Evolutionary conservation across 2,797 vertebrate species (phyloP).

Genomic region (Gila robusta): DNA sequence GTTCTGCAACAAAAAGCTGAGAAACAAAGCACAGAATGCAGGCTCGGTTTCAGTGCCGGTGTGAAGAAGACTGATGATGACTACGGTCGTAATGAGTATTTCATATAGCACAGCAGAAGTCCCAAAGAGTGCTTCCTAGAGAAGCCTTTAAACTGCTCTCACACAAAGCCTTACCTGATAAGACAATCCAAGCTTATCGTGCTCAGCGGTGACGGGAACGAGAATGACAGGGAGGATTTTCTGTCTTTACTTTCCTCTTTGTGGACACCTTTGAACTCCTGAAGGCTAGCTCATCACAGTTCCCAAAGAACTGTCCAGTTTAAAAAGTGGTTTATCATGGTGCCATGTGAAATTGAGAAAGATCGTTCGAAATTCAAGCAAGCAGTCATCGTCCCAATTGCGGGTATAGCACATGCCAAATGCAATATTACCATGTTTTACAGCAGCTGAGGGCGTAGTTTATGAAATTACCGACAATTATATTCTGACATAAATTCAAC

Average conservation of each 20-base stretch:
- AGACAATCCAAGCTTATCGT: slow-evolving; percentile 79
- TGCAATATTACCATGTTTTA: slow-evolving; percentile 45
- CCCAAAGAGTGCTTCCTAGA: slow-evolving; percentile 35
- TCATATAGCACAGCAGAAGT: slow-evolving; percentile 38
- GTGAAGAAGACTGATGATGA: slow-evolving; percentile 37
- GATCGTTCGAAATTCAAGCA: slow-evolving; percentile 51
- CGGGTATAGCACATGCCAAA: slow-evolving; percentile 48
- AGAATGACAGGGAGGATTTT: slow-evolving; percentile 75
- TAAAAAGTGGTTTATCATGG: slow-evolving; percentile 75
- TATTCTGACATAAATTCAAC: slow-evolving; percentile 47
- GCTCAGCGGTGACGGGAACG: slow-evolving; percentile 72
- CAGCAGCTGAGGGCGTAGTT: slow-evolving; percentile 29
- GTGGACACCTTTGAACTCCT: slow-evolving; percentile 67
- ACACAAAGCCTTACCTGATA: slow-evolving; percentile 77
- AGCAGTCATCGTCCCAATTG: slow-evolving; percentile 21
- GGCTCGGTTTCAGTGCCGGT: slow-evolving; percentile 6
- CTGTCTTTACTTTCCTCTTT: slow-evolving; percentile 57
- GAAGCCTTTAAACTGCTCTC: slow-evolving; percentile 56
- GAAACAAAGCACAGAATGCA: background rate
- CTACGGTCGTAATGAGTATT: slow-evolving; percentile 36
- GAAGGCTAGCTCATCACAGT: slow-evolving; percentile 67
- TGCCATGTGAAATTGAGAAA: slow-evolving; percentile 73
- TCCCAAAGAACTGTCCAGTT: slow-evolving; percentile 69
- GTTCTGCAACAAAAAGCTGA: slow-evolving; percentile 18
- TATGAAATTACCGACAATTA: slow-evolving; percentile 37